Percentiles rank a stretch among this genome's conserved stretches.
Evolutionary conservation across 1,140 invertebrate species (phyloP).

Genomic region (Nephotettix cincticeps): DNA sequence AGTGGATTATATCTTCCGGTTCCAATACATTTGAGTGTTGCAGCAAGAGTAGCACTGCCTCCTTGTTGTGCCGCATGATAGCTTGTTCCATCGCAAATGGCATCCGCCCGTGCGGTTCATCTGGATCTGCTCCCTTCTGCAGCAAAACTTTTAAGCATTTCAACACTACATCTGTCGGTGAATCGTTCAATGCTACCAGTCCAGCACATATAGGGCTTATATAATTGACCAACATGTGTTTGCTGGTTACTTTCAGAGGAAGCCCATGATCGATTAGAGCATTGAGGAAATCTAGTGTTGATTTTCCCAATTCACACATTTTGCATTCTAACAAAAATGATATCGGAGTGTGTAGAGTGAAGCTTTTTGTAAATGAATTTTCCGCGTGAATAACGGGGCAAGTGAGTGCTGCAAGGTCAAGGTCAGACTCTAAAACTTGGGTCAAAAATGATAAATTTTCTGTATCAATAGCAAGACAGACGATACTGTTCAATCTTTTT

Average conservation of each 20-base stretch:
- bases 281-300: background rate
- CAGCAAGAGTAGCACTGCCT: background rate
- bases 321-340: constrained; percentile 10
- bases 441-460: constrained; percentile 1
- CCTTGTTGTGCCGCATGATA: background rate
- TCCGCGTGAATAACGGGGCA: constrained; percentile 6
- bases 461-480: constrained; percentile 14
- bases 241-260: background rate
- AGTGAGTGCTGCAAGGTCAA: background rate
- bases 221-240: background rate
- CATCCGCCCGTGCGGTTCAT: constrained; percentile 17
- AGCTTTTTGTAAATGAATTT: background rate
- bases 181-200: background rate
- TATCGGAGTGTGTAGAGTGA: constrained; percentile 3
- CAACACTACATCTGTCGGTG: background rate
- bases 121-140: constrained; percentile 34
- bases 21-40: constrained; percentile 12
- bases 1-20: background rate
- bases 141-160: constrained; percentile 32
- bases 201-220: background rate
- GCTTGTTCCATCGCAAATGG: background rate
- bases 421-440: background rate
- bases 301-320: background rate
- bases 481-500: constrained; percentile 1
- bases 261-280: background rate